Conservation (phyloP, 2,888 invertebrate genomes). For the Orgyia antiqua region DNA sequence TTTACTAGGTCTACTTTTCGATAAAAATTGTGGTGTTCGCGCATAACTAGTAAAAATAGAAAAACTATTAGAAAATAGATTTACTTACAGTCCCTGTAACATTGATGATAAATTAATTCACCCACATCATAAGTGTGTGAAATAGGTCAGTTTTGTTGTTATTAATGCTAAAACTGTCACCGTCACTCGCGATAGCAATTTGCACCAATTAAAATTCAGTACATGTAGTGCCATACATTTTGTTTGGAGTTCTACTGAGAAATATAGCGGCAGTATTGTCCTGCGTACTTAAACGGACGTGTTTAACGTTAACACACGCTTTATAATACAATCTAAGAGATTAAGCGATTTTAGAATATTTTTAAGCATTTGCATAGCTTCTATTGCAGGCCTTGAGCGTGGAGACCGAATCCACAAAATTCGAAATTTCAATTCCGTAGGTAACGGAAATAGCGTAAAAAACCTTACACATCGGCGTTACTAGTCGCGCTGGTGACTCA, state of each 20-base stretch:
- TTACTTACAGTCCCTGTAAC: no score
- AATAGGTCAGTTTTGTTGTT: constrained; percentile 25
- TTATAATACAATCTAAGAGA: constrained; percentile 18
- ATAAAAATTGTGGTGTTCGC: no score
- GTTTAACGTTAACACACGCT: constrained; percentile 38
- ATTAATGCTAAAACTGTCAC: constrained; percentile 34
- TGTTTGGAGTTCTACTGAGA: constrained; percentile 46
- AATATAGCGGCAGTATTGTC: constrained; percentile 37
- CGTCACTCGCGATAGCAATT: constrained; percentile 36
- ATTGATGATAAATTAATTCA: constrained; percentile 17
- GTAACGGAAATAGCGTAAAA: no score
- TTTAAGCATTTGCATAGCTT: no score
- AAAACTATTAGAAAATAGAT: no score
- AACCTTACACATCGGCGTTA: no score
- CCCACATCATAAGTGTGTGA: constrained; percentile 12
- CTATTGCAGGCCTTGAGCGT: no score
- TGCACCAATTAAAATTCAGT: constrained; percentile 54
- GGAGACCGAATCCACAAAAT: no score
- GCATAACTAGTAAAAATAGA: no score
- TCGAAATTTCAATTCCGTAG: no score
- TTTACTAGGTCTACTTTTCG: no score
- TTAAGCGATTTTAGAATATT: not conserved
- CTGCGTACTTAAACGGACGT: constrained; percentile 43
- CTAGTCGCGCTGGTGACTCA: no score
- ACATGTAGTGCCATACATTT: constrained; percentile 48